Percentiles rank a stretch among this genome's conserved stretches.
phyloP scores from a whole-genome alignment of 64 coral and sea anemone species.

The Porites lutea region DNA sequence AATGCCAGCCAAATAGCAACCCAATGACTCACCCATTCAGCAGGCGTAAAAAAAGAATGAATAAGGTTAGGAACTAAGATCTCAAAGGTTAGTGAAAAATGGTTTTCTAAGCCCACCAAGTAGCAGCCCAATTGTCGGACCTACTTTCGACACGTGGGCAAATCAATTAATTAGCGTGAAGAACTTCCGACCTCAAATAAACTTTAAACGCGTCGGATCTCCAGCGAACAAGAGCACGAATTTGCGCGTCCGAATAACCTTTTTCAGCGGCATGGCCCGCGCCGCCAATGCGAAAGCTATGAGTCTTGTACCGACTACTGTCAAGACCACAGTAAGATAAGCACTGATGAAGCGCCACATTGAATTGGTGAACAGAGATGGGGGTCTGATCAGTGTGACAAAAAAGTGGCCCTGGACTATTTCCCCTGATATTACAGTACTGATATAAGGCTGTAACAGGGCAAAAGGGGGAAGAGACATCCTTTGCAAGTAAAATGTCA shows the following conservation, averaged over 20 bases:
- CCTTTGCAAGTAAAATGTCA: conserved; percentile 5
- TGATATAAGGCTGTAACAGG: too few relatives aligned
- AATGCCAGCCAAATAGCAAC: not conserved
- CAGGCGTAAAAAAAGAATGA: too few relatives aligned
- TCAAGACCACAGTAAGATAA: not conserved
- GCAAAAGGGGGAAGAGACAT: not conserved
- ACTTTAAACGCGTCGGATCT: conserved; percentile 8
- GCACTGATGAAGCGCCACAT: not conserved
- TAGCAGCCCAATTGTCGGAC: too few relatives aligned
- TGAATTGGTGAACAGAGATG: conserved; percentile 12
- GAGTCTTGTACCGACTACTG: conserved; percentile 12
- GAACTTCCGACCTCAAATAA: too few relatives aligned
- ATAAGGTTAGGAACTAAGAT: too few relatives aligned
- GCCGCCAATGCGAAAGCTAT: too few relatives aligned
- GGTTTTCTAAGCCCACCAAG: too few relatives aligned
- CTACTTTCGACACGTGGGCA: too few relatives aligned
- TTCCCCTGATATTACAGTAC: too few relatives aligned
- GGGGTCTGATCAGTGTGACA: not conserved
- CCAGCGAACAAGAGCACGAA: conserved; percentile 26
- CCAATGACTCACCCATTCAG: not conserved
- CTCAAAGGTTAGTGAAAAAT: too few relatives aligned
- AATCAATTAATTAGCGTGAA: too few relatives aligned
- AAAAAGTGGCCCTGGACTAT: too few relatives aligned
- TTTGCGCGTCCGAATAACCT: conserved; percentile 24
- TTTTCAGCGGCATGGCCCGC: conserved; percentile 25